phyloP scores from a whole-genome alignment of 2,113 vertebrate species.

The Lepidothrix coronata region DNA sequence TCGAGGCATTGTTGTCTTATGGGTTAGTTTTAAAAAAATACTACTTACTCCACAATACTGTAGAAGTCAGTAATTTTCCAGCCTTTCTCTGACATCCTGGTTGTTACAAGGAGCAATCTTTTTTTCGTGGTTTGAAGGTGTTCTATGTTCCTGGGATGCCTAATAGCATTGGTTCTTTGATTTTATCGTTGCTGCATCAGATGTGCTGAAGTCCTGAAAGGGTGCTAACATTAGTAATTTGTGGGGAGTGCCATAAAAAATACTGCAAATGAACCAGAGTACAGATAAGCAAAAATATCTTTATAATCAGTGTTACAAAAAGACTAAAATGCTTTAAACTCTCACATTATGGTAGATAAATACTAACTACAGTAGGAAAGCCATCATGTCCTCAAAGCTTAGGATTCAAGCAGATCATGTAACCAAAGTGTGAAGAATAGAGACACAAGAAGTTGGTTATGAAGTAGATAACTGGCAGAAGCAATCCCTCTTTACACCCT shows the following conservation, averaged over 20 bases:
- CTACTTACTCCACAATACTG: neutral
- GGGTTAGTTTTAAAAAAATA: neutral
- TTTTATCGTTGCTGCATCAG: neutral
- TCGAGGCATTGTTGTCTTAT: neutral
- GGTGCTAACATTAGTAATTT: neutral
- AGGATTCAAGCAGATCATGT: neutral
- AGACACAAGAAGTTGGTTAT: neutral
- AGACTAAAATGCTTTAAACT: neutral
- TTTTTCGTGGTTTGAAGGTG: neutral
- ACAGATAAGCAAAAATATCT: neutral
- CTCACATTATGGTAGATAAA: neutral
- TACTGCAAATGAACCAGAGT: neutral
- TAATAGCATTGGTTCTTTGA: neutral
- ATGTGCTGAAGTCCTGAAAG: neutral
- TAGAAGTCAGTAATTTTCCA: neutral
- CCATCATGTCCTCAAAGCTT: neutral
- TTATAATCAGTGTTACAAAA: neutral
- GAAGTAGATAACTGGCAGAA: neutral
- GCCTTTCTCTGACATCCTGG: neutral
- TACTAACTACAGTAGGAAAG: neutral
- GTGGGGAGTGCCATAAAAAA: neutral
- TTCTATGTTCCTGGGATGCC: neutral
- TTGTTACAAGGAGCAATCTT: neutral
- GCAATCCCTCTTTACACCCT: fast-evolving
- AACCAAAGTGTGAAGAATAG: neutral